Evolutionary conservation across 2,888 invertebrate species (phyloP), one percentile per base, ranked within the genome.

Genomic region (Abscondita cerata): DNA sequence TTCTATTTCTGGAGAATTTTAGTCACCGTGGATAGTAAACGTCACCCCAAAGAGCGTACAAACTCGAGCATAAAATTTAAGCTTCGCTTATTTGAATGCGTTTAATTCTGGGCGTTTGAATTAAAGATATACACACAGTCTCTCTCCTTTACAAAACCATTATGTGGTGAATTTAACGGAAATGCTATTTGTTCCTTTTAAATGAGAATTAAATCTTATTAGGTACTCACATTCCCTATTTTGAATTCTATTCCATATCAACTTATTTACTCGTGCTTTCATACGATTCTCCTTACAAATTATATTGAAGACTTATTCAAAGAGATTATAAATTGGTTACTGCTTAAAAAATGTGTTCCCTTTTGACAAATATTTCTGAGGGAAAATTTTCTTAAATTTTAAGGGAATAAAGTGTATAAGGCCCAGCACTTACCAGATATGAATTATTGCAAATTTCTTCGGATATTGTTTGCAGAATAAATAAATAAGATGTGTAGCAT

Each of bases 181-280:
- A 68, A 68, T 65, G 65, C 66, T 67, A 64, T 67, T 68, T 67
- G 68, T 68, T 65, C 66, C 57, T 65, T 56, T n/a, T 65, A 67
- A 68, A 67, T 67, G 66, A 67, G 68, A 67, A 68, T 67, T 66
- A 67, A 68, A 68, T 68, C 68, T 68, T 67, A 68, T 68, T 68
- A 68, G 66, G 47, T 58, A 64, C 56, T 64, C 59, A 60, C 59
- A 64, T 60, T 59, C 59, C 64, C 64, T 52, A 44, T 68, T 70
- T 68, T 71, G 38, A 48, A 36, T 59, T 53, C 59, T 48, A 33
- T 52, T 51, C 34, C 52, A 25, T 52, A 46, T 16, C 53, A 52
- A 59, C 52, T 52, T 59, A 53, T 59, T 59, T 59, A 41, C 34
- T 48, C 51, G 44, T 46, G 18, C 46, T 46, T 58, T 46, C 58